Base-by-base conservation (phyloP, 2,797 vertebrate species). In the Sylvia borin region DNA sequence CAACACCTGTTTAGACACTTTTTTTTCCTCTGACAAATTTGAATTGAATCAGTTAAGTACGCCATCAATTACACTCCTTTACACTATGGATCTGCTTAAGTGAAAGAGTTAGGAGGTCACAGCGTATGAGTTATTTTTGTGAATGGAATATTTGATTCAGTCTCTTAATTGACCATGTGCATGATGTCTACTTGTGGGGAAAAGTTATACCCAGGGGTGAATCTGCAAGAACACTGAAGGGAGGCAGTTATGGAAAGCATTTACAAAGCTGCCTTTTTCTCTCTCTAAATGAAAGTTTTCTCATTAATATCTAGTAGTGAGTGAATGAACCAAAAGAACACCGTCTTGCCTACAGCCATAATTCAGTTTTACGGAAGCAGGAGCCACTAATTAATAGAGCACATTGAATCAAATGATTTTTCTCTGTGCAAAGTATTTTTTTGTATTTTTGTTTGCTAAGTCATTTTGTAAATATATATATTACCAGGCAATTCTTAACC, bases 41-140 rank as follows among this genome's bases (percentile, higher is more conserved):
- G 38, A 79, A 94, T 92, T 3, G 0, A 92, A 91, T 80, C 61
- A 68, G 36, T 74, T 77, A 96, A 95, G 81, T 85, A 73, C 29
- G 68, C 81, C 53, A 94, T 91, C 84, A 92, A 74, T 92, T 89
- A 74, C 5, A 32, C 71, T 92, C 64, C 85, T 95, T 92, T 87
- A 87, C 54, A 58, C 68, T 93, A 80, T 57, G 38, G 65, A 94
- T 96, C 81, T 85, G 31, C 50, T 70, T 57, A 82, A 87, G 25
- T 71, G 60, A 85, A 93, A 76, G 74, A 94, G 55, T 70, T 76
- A 55, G 70, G 74, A 82, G 71, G 64, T 91, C 74, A 71, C 34
- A 54, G 60, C 6, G 2, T 47, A 66, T 32, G 18, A 9, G 34
- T 55, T 91, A 34, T 61, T 92, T 90, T 79, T 94, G 38, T 65